Conservation (phyloP, 2,113 vertebrate species). For the Vicugna pacos region DNA sequence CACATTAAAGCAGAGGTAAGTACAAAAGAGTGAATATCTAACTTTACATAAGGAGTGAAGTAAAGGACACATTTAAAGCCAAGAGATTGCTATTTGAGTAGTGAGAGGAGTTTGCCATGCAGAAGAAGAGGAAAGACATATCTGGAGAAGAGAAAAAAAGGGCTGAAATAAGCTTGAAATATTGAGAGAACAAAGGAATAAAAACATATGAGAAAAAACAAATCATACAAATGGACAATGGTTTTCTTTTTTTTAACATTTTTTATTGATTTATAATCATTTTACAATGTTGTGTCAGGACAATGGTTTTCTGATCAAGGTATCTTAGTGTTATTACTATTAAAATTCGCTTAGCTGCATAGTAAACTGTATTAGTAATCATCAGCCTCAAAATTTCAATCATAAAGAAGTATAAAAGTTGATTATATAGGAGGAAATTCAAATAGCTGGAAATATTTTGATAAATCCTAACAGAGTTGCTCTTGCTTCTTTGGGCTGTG, state of each 20-base stretch:
- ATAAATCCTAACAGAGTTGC: constrained; percentile 23
- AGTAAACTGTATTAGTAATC: not conserved
- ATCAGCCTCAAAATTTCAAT: constrained; percentile 13
- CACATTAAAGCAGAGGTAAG: constrained; percentile 9
- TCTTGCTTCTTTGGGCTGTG: not conserved
- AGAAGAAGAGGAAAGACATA: constrained; percentile 19
- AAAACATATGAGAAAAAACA: not conserved
- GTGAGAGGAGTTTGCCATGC: not conserved
- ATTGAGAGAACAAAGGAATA: not conserved
- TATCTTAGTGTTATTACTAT: not conserved
- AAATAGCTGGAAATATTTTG: constrained; percentile 28
- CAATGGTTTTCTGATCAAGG: not conserved
- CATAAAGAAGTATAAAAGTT: constrained; percentile 18
- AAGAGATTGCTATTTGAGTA: constrained; percentile 14
- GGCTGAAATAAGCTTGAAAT: not conserved
- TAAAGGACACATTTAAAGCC: constrained; percentile 21
- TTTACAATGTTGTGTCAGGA: not conserved
- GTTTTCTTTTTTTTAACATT: not conserved
- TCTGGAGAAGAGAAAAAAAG: not conserved
- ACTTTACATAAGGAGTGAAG: not conserved
- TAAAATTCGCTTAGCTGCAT: not conserved
- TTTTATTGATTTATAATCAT: too few relatives aligned
- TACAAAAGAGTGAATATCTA: constrained; percentile 30
- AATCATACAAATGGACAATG: not conserved
- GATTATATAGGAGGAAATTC: constrained; percentile 16